phyloP scores from a whole-genome alignment of 2,113 vertebrate species.

The Steatornis caripensis region DNA sequence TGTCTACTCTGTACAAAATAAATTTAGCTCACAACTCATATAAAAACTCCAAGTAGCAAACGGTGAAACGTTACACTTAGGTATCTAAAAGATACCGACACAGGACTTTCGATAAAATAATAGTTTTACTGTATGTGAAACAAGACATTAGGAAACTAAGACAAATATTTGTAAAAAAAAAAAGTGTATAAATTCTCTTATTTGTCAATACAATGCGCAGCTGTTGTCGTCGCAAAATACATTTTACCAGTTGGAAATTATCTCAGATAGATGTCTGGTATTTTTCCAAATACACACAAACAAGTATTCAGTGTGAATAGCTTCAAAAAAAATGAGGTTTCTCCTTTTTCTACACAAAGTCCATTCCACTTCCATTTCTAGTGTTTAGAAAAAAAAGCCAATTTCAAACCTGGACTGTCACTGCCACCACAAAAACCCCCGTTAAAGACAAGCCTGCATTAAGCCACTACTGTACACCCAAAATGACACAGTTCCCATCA shows the following conservation, averaged over 20 bases:
- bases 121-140: neutral
- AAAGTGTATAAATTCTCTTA: neutral
- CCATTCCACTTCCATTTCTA: neutral
- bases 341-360: neutral
- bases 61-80: neutral
- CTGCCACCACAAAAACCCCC: neutral
- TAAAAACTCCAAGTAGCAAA: neutral
- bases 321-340: neutral
- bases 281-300: neutral
- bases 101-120: neutral
- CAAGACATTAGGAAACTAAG: neutral
- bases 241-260: neutral
- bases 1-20: neutral
- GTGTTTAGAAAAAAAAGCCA: neutral
- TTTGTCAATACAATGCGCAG: neutral
- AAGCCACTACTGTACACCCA: neutral
- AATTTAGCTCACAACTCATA: neutral
- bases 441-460: neutral
- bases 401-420: neutral
- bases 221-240: neutral
- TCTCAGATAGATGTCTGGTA: neutral
- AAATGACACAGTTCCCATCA: neutral
- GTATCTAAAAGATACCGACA: neutral
- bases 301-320: neutral
- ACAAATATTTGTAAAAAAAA: neutral